A percentile compares a stretch with the other conserved stretches of the same genome.
Conservation (phyloP, 2,888 invertebrate genomes). For the Tenthredo mesomela region DNA sequence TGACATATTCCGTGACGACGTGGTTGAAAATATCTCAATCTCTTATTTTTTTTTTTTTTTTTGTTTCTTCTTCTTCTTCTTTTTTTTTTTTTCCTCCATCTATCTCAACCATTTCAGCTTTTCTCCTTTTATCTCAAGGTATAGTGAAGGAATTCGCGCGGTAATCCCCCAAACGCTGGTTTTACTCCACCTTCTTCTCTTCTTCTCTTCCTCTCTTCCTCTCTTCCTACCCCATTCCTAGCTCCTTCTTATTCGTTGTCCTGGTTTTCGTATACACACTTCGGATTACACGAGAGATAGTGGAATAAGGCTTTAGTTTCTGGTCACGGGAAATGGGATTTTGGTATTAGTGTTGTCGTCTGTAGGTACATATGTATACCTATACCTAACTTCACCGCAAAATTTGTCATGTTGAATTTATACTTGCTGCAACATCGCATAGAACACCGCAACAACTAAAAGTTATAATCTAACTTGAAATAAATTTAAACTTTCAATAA, state of each 20-base stretch:
- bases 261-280: conserved; percentile 11
- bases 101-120: not conserved
- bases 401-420: not conserved
- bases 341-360: conserved; percentile 18
- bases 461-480: not conserved
- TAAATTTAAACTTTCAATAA: not conserved
- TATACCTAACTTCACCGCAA: not conserved
- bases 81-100: not conserved
- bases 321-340: conserved; percentile 17
- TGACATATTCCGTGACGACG: not conserved
- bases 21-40: not conserved
- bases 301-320: conserved; percentile 18
- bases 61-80: not conserved
- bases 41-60: not conserved
- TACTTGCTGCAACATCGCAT: not conserved
- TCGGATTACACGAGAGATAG: conserved; percentile 38
- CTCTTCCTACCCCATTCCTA: no score
- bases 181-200: not conserved
- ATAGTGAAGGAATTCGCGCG: not conserved
- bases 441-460: not conserved
- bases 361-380: not conserved
- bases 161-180: not conserved
- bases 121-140: not conserved
- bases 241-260: not conserved
- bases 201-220: not conserved